Conservation (phyloP, 2,888 invertebrate genomes). For the Thysanoteuthis rhombus region DNA sequence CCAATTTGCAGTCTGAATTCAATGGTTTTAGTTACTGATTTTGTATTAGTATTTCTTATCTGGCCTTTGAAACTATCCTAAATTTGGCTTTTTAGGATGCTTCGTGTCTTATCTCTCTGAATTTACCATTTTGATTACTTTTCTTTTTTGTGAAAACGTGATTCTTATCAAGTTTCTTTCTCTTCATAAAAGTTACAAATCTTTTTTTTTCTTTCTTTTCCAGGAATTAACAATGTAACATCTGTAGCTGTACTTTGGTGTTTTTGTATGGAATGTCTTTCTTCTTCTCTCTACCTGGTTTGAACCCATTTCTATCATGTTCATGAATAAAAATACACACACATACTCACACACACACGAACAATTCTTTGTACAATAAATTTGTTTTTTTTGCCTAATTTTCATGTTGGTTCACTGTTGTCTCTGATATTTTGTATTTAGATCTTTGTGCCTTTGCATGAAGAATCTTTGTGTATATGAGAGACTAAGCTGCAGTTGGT, state of each 20-base stretch:
- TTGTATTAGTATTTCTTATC: too few relatives aligned
- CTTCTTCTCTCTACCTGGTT: not conserved
- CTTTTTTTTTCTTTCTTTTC: slow-evolving; percentile 15
- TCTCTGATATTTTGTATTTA: not conserved
- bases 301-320: not conserved
- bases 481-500: too few relatives aligned
- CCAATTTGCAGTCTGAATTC: too few relatives aligned
- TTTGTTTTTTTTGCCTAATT: not conserved
- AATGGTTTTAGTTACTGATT: too few relatives aligned
- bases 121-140: not conserved
- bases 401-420: not conserved
- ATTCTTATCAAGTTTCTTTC: not conserved
- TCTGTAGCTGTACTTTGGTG: not conserved
- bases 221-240: slow-evolving; percentile 37
- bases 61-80: too few relatives aligned
- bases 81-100: too few relatives aligned
- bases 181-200: not conserved
- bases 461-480: too few relatives aligned
- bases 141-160: not conserved
- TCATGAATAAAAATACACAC: not conserved
- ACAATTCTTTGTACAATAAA: not conserved
- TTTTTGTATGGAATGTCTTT: not conserved
- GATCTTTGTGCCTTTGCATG: too few relatives aligned
- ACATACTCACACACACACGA: not conserved
- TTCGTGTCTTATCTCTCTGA: too few relatives aligned